phyloP scores from a whole-genome alignment of 2,888 invertebrate species.

The Eupithecia dodoneata region DNA sequence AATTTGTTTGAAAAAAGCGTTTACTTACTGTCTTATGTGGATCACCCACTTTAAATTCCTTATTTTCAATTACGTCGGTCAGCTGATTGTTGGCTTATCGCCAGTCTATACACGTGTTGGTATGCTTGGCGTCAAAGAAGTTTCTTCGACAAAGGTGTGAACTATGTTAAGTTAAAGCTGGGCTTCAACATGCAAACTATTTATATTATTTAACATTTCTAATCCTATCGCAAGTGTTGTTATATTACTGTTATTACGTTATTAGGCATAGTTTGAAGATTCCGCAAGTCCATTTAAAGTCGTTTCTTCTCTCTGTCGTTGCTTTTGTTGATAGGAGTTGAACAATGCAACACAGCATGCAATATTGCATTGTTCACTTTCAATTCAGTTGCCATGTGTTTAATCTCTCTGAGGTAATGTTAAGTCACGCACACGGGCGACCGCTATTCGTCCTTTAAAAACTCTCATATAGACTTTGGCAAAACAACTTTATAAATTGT shows the following conservation, averaged over 20 bases:
- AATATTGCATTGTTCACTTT: neutral
- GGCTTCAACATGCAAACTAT: neutral
- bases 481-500: slow-evolving; percentile 47
- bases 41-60: slow-evolving; percentile 24
- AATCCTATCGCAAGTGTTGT: neutral
- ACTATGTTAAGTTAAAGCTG: neutral
- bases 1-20: neutral
- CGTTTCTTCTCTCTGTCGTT: neutral
- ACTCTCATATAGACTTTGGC: slow-evolving; percentile 32
- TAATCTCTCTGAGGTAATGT: slow-evolving; percentile 6
- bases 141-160: slow-evolving; percentile 4
- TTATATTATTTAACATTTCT: neutral
- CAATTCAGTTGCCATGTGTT: neutral
- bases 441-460: slow-evolving; percentile 57
- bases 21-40: neutral
- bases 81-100: slow-evolving; percentile 42
- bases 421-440: slow-evolving; percentile 42
- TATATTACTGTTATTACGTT: no score
- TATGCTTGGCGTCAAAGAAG: slow-evolving; percentile 3
- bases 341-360: slow-evolving; percentile 32
- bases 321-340: neutral
- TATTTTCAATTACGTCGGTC: slow-evolving; percentile 33
- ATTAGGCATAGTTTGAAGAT: neutral
- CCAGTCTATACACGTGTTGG: slow-evolving; percentile 36
- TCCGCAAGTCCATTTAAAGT: neutral